A percentile compares a stretch with the other conserved stretches of the same genome.
Conservation (phyloP, 2,113 vertebrate genomes). For the Ariopsis seemanni region DNA sequence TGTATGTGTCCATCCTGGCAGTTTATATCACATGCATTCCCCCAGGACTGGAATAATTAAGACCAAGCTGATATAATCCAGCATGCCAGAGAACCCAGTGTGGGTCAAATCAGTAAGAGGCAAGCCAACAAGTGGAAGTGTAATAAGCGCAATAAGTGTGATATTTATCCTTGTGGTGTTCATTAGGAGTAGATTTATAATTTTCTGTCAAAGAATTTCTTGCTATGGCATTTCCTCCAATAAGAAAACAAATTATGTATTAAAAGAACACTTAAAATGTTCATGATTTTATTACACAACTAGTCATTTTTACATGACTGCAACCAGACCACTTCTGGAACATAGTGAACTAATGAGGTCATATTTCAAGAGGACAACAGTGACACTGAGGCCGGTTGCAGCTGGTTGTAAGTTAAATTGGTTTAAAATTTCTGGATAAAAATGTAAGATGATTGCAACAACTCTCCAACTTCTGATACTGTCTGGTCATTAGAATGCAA, state of each 20-base stretch:
- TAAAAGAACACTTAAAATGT: neutral
- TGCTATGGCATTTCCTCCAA: neutral
- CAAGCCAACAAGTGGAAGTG: neutral
- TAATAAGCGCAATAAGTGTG: neutral
- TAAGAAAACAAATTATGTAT: neutral
- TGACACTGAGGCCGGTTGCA: neutral
- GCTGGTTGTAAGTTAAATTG: neutral
- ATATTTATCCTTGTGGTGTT: conserved; percentile 11
- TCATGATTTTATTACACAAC: neutral
- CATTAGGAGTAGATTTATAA: neutral
- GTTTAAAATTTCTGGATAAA: neutral
- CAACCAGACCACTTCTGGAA: neutral
- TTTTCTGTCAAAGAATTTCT: neutral
- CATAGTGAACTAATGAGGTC: neutral
- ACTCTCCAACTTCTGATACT: neutral
- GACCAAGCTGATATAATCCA: conserved; percentile 12
- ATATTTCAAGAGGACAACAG: neutral
- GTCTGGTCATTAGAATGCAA: neutral
- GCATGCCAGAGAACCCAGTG: neutral
- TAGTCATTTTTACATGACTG: neutral
- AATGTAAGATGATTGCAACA: neutral
- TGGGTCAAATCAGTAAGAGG: conserved; percentile 10
- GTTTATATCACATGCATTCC: conserved; percentile 11
- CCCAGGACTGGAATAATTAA: conserved; percentile 30
- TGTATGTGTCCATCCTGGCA: neutral